A percentile compares a stretch with the other conserved stretches of the same genome.
These are phyloP conservation scores for Drosophila dunni DNA, from an alignment of 1,140 invertebrate genomes.

Conservation along the genomic window DNA sequence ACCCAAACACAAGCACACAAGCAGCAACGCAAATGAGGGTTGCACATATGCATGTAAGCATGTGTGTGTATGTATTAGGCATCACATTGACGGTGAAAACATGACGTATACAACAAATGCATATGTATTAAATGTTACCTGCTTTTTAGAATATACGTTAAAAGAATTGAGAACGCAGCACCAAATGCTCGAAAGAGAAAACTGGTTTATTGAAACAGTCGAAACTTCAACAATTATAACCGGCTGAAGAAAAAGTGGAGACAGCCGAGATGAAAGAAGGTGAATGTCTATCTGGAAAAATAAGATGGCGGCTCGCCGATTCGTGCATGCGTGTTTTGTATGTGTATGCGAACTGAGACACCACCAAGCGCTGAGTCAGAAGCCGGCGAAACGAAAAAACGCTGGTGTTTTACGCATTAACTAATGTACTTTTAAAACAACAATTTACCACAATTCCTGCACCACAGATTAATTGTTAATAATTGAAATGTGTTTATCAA, in stretches of 20 bases:
- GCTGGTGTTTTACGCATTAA: neutral
- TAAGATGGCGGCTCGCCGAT: constrained; percentile 56
- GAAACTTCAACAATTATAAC: constrained; percentile 21
- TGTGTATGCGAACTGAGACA: constrained; percentile 25
- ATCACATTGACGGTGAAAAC: no score
- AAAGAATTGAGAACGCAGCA: constrained; percentile 44
- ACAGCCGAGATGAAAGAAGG: constrained; percentile 28
- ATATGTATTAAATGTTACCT: constrained; percentile 31
- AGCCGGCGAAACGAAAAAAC: constrained; percentile 46
- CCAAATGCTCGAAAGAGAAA: constrained; percentile 19
- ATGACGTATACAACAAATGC: neutral
- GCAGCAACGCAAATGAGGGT: constrained; percentile 23
- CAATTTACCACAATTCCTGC: neutral
- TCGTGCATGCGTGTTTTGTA: neutral
- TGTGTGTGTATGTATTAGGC: neutral
- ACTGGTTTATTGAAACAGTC: constrained; percentile 46
- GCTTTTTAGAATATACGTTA: constrained; percentile 2
- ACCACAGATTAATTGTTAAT: neutral
- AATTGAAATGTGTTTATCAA: no score
- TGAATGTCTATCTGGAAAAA: constrained; percentile 45
- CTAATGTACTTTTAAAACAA: neutral
- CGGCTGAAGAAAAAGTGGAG: constrained; percentile 31
- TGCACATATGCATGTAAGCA: neutral
- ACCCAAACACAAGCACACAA: constrained; percentile 55
- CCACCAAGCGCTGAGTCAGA: constrained; percentile 48